phyloP scores from a whole-genome alignment of 1,140 invertebrate species.

The Prorops nasuta region DNA sequence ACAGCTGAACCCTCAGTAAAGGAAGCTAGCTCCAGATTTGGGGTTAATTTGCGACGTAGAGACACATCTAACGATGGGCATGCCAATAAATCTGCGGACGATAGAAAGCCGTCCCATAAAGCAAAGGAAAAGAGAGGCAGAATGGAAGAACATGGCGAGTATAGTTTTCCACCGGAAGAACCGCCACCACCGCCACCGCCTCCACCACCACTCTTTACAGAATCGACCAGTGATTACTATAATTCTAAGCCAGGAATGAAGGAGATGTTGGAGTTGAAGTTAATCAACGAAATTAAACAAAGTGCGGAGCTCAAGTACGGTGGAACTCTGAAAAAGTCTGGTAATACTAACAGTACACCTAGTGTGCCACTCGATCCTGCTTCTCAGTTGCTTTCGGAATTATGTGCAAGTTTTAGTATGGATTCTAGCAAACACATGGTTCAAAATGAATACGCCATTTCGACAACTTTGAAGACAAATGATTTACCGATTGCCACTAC shows the following conservation, averaged over 20 bases:
- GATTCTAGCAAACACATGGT: constrained; percentile 32
- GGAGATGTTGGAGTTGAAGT: constrained; percentile 76
- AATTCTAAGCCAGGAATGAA: constrained; percentile 62
- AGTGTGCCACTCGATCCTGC: constrained; percentile 59
- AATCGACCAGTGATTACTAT: constrained; percentile 29
- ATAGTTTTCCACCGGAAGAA: constrained; percentile 38
- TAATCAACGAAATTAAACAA: constrained; percentile 80
- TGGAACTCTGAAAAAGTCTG: constrained; percentile 25
- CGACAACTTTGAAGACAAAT: constrained; percentile 24
- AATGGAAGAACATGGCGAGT: constrained; percentile 14
- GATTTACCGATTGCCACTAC: too few relatives aligned
- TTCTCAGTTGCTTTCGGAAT: constrained; percentile 74
- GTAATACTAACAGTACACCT: constrained; percentile 25
- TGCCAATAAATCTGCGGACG: constrained; percentile 53
- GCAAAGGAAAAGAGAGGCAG: neutral
- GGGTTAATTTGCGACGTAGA: constrained; percentile 68
- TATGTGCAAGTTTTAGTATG: constrained; percentile 54
- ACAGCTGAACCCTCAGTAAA: constrained; percentile 67
- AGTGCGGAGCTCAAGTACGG: constrained; percentile 65
- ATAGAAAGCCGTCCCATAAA: constrained; percentile 35
- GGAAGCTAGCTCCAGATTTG: constrained; percentile 70
- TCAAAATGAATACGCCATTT: constrained; percentile 46
- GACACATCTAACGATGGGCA: constrained; percentile 60
- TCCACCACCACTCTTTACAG: constrained; percentile 5
- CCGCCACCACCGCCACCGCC: constrained; percentile 40